Conservation (phyloP, 2,888 invertebrate species). For the Drosophila hawaiiensis region DNA sequence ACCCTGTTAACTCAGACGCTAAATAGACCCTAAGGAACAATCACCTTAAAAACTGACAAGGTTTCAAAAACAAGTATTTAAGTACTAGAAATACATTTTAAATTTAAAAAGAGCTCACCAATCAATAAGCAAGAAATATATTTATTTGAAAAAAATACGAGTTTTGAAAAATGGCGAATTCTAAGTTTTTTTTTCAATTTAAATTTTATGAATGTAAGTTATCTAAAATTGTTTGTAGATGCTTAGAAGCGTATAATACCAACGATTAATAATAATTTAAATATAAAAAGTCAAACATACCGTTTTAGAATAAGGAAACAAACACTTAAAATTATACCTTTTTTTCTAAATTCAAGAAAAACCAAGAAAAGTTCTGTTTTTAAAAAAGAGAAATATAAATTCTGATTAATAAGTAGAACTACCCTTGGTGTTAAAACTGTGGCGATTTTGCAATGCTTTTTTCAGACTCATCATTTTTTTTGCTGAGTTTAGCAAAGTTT, state of each 20-base stretch:
- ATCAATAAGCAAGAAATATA: neutral
- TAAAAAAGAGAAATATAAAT: neutral
- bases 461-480: neutral
- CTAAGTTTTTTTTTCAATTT: neutral
- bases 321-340: fast-evolving
- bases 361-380: neutral
- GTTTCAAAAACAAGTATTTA: no score
- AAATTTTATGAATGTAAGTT: neutral
- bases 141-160: neutral
- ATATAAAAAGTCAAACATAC: neutral
- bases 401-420: neutral
- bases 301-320: neutral
- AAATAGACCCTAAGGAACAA: neutral
- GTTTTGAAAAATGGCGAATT: neutral
- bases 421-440: fast-evolving
- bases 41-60: neutral
- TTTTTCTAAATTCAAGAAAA: neutral
- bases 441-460: neutral
- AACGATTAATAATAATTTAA: neutral
- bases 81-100: no score
- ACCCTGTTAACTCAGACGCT: neutral
- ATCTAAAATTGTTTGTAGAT: neutral
- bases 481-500: neutral
- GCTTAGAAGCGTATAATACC: neutral
- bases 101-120: neutral